These are phyloP conservation scores for Zaprionus kolodkinae DNA, from an alignment of 1,140 invertebrate species.

Conservation along the genomic window DNA sequence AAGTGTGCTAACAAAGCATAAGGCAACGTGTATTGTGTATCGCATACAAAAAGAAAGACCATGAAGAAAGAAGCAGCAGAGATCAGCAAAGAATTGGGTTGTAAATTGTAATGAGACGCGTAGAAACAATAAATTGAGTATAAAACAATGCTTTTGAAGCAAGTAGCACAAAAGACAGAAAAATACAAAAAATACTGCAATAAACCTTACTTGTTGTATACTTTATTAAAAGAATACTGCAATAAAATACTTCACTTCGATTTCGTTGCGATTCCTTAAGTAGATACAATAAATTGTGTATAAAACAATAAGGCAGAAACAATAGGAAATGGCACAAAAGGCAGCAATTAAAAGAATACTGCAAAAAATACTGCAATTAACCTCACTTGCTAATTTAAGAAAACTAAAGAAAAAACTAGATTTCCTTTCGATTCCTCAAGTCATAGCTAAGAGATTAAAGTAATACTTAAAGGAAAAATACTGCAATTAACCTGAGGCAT, in stretches of 20 bases:
- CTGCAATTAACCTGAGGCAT: not conserved
- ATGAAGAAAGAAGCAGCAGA: not conserved
- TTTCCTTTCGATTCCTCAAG: too few relatives aligned
- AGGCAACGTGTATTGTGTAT: not conserved
- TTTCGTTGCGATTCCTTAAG: not conserved
- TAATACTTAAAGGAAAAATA: not conserved
- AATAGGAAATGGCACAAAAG: not conserved
- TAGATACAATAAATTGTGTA: not conserved
- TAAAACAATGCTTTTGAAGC: not conserved
- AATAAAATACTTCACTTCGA: too few relatives aligned
- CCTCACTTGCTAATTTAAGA: too few relatives aligned
- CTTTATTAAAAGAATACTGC: too few relatives aligned
- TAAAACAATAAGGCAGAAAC: not conserved
- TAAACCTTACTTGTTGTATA: too few relatives aligned
- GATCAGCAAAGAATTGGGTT: slow-evolving; percentile 1
- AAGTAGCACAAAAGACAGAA: not conserved
- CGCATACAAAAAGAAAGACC: not conserved
- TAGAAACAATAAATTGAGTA: slow-evolving; percentile 1
- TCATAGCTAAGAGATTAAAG: not conserved
- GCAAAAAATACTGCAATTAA: too few relatives aligned
- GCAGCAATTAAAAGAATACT: too few relatives aligned
- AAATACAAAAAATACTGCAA: too few relatives aligned
- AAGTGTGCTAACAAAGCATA: slow-evolving; percentile 24
- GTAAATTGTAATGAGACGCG: not conserved
- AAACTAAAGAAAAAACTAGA: too few relatives aligned